Base-by-base conservation (phyloP, 1,140 invertebrate species). In the Drosophila bipectinata region DNA sequence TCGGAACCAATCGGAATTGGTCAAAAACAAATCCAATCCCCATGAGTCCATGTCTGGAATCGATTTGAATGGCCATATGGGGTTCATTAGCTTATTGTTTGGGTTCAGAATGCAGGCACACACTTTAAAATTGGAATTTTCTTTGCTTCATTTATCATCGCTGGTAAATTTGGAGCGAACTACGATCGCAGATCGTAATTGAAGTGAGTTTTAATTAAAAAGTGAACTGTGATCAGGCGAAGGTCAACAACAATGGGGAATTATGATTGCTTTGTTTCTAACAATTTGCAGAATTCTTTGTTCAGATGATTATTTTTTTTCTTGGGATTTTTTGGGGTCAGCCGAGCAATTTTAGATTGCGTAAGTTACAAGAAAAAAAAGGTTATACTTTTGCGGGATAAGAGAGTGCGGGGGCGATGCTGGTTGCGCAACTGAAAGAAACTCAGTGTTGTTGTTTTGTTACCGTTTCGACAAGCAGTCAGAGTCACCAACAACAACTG, bases 191-290 rank as follows among this genome's bases (percentile, higher is more conserved):
- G 77, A 79, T 75, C 69, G 74, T 76, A 83, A 79, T 72, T 75
- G 72, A 76, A 79, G 75, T 47, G 75, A 48, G 45, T 79, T 84
- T 84, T 83, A 83, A 83, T 83, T 83, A 83, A 84, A 67, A 78
- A 80, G 63, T 32, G 49, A 67, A 69, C 61, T 62, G 54, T 60
- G 58, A 61, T 69, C 67, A 9, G 51, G 44, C 73, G 79, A 83
- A 83, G 79, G 79, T 83, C 80, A 76, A 54, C 72, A 54, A 75
- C 60, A 76, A 76, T 67, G 63, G 63, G 47, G 34, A 76, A 62
- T 69, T 81, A 81, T 82, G 59, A 67, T 67, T 67, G 79, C 60
- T 78, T 73, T 81, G 69, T 75, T 75, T 73, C 44, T 73, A 79
- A 37, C 66, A 51, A 64, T 76, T 76, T 75, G 72, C 64, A 80